Conservation (phyloP, 2,797 vertebrate genomes). For the Telmatherina bonti region DNA sequence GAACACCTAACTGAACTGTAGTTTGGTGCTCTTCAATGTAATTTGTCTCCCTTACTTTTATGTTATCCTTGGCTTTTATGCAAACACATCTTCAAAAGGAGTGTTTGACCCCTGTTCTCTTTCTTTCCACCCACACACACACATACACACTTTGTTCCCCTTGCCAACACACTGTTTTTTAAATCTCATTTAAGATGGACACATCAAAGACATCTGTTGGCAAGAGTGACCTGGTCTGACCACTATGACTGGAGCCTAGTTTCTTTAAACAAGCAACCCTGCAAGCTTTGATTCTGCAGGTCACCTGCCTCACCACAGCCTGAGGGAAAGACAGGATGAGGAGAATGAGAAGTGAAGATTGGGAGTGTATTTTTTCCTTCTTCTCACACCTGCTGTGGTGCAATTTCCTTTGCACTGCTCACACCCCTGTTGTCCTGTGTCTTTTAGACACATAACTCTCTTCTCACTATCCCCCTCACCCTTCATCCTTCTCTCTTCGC, state of each 20-base stretch:
- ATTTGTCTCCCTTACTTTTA: constrained; percentile 69
- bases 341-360: neutral
- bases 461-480: constrained; percentile 23
- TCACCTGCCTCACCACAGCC: constrained; percentile 65
- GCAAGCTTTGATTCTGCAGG: constrained; percentile 57
- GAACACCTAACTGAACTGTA: constrained; percentile 53
- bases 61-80: constrained; percentile 69
- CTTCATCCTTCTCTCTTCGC: constrained; percentile 52
- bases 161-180: constrained; percentile 61
- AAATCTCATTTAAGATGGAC: constrained; percentile 64
- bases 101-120: constrained; percentile 61
- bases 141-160: constrained; percentile 19
- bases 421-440: constrained; percentile 58
- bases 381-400: constrained; percentile 65
- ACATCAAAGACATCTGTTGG: constrained; percentile 75
- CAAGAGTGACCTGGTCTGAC: constrained; percentile 65
- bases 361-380: constrained; percentile 7
- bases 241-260: constrained; percentile 61
- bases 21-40: constrained; percentile 40
- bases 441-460: constrained; percentile 43
- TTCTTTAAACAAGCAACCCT: constrained; percentile 67
- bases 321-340: neutral
- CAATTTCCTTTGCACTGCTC: constrained; percentile 57
- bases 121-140: constrained; percentile 29
- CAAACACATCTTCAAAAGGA: constrained; percentile 75